phyloP scores from a whole-genome alignment of 2,888 invertebrate genomes.

The Norana najaformis region DNA sequence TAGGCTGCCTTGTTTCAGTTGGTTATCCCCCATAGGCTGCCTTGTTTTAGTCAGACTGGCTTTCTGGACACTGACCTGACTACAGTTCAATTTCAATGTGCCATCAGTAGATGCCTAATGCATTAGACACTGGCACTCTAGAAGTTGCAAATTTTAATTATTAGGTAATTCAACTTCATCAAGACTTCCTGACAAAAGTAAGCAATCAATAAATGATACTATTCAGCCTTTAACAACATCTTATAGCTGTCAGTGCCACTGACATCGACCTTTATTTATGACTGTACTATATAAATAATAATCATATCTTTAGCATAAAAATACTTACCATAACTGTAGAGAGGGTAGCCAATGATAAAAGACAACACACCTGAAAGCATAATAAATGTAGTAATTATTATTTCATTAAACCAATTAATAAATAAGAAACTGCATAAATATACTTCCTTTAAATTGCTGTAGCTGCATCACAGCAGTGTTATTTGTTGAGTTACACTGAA shows the following conservation, averaged over 20 bases:
- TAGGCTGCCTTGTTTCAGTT: too few relatives aligned
- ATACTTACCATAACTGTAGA: slow-evolving; percentile 16
- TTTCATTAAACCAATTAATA: not conserved
- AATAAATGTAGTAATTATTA: not conserved
- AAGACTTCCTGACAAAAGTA: not conserved
- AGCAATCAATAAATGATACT: not conserved
- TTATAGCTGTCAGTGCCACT: too few relatives aligned
- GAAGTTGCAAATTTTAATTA: too few relatives aligned
- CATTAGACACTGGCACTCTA: too few relatives aligned
- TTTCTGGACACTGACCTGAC: too few relatives aligned
- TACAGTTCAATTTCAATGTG: too few relatives aligned
- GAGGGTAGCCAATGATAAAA: slow-evolving; percentile 18
- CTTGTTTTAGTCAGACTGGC: too few relatives aligned
- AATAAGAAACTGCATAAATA: not conserved
- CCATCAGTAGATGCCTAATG: too few relatives aligned
- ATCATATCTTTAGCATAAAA: not conserved
- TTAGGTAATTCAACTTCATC: not conserved
- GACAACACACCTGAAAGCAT: not conserved
- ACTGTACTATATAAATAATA: too few relatives aligned
- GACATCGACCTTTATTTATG: too few relatives aligned
- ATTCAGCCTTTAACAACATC: too few relatives aligned
- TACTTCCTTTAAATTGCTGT: not conserved
- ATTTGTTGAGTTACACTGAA: not conserved
- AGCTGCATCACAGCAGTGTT: not conserved
- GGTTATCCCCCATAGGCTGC: too few relatives aligned